Evolutionary conservation across 2,797 vertebrate species (phyloP), one percentile per base, ranked within the genome.

Genomic region (Micropoecilia bifurca): DNA sequence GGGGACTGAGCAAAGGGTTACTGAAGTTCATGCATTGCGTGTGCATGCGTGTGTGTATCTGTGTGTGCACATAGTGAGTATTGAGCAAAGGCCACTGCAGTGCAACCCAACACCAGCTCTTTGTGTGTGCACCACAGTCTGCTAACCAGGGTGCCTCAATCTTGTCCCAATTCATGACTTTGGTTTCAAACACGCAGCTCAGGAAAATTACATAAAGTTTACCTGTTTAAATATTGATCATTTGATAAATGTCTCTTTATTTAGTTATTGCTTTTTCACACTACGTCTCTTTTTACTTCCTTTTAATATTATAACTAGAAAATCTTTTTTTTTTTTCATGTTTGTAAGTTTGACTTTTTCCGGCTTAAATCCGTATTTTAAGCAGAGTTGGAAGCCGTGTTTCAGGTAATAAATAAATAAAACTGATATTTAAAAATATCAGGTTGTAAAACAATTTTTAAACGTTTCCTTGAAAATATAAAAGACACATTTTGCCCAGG

Each of bases 71-170:
- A 28, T 71, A 69, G 78, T 91, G 85, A 90, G 87, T 90, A 92
- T 93, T 92, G 90, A 93, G 91, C 88, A 83, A 90, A 90, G 87
- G 91, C 89, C 86, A 86, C 88, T 91, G 91, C 86, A 79, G 73
- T 92, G 94, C 92, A 95, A 95, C 93, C 86, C 71, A 92, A 95
- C 90, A 95, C 92, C 93, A 73, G 81, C 79, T 89, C 90, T 94
- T 95, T 93, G 93, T 92, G 75, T 86, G 88, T 80, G 86, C 80
- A 57, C 77, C 83, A 73, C 85, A 87, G 78, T 66, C 88, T 79
- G 81, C 72, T 53, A 78, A 87, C 78, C 85, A 80, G 57, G 75
- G 53, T 46, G 79, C 80, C 75, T 84, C 78, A 72, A 74, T 80
- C 53, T 82, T 82, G 83, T 77, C 59, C 73, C 48, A 76, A 80